Evolutionary conservation across 2,888 invertebrate species (phyloP).

Genomic region (Luperina testacea): DNA sequence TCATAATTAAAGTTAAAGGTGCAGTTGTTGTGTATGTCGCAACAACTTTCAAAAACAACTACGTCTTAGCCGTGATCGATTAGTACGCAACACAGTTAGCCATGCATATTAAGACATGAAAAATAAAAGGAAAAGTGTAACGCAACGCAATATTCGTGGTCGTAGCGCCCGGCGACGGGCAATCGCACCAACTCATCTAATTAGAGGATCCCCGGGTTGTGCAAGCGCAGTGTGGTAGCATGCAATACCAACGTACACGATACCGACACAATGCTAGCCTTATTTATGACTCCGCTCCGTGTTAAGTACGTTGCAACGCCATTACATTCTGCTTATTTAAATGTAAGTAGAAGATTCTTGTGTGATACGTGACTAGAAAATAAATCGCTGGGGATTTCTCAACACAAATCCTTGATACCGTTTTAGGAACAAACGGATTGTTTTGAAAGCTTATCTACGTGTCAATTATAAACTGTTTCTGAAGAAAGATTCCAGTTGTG

Average conservation of each 20-base stretch:
- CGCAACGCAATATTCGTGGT: constrained; percentile 73
- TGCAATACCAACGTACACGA: constrained; percentile 65
- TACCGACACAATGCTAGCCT: constrained; percentile 56
- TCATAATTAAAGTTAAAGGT: constrained; percentile 33
- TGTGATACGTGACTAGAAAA: constrained; percentile 53
- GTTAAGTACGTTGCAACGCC: constrained; percentile 63
- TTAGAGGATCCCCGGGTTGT: constrained; percentile 75
- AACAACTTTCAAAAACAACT: constrained; percentile 60
- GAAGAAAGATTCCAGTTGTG: not conserved
- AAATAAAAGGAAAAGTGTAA: constrained; percentile 68
- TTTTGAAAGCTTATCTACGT: constrained; percentile 22
- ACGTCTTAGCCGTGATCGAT: constrained; percentile 60
- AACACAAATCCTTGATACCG: constrained; percentile 36
- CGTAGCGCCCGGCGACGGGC: constrained; percentile 71
- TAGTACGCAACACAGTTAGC: constrained; percentile 59
- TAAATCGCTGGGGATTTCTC: constrained; percentile 40
- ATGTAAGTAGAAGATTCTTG: constrained; percentile 53
- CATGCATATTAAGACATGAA: constrained; percentile 62
- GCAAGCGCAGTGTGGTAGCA: constrained; percentile 64
- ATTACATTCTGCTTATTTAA: constrained; percentile 59
- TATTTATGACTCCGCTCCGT: constrained; percentile 68
- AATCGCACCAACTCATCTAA: constrained; percentile 81
- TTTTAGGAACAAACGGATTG: constrained; percentile 26
- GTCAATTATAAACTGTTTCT: constrained; percentile 1
- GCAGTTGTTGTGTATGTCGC: constrained; percentile 41